phyloP scores from a whole-genome alignment of 2,113 vertebrate genomes.

The Spea multiplicata region DNA sequence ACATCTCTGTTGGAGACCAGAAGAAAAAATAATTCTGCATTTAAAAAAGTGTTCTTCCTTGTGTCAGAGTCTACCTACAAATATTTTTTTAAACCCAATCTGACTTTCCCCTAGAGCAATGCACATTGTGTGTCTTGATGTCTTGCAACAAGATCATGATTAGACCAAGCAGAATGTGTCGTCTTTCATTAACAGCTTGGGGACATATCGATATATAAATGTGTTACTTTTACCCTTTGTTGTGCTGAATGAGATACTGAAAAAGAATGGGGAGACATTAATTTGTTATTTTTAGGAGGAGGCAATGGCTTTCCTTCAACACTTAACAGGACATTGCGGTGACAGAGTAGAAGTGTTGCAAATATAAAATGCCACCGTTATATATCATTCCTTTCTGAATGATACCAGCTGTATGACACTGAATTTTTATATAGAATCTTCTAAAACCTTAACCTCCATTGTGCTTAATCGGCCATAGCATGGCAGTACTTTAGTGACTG shows the following conservation, averaged over 20 bases:
- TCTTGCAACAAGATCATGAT: slow-evolving; percentile 75
- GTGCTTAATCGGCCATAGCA: background rate
- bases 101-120: slow-evolving; percentile 68
- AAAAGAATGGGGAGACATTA: slow-evolving; percentile 65
- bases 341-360: slow-evolving; percentile 71
- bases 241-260: slow-evolving; percentile 70
- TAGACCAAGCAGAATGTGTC: slow-evolving; percentile 74
- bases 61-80: background rate
- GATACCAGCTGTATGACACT: slow-evolving; percentile 61
- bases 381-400: slow-evolving; percentile 71
- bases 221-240: slow-evolving; percentile 77
- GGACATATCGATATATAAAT: slow-evolving; percentile 78
- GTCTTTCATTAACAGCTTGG: slow-evolving; percentile 76
- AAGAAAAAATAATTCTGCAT: background rate
- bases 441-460: slow-evolving; percentile 25
- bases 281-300: slow-evolving; percentile 69
- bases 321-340: slow-evolving; percentile 58
- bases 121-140: slow-evolving; percentile 76
- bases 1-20: background rate
- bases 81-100: slow-evolving; percentile 56
- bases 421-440: slow-evolving; percentile 56
- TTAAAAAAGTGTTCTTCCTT: slow-evolving; percentile 10
- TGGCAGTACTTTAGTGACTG: background rate
- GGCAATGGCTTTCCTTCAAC: slow-evolving; percentile 64
- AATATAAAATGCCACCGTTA: slow-evolving; percentile 67